A percentile compares a stretch with the other conserved stretches of the same genome.
Evolutionary conservation across 2,888 invertebrate genomes (phyloP).

Genomic region (Parnassius glacialis): DNA sequence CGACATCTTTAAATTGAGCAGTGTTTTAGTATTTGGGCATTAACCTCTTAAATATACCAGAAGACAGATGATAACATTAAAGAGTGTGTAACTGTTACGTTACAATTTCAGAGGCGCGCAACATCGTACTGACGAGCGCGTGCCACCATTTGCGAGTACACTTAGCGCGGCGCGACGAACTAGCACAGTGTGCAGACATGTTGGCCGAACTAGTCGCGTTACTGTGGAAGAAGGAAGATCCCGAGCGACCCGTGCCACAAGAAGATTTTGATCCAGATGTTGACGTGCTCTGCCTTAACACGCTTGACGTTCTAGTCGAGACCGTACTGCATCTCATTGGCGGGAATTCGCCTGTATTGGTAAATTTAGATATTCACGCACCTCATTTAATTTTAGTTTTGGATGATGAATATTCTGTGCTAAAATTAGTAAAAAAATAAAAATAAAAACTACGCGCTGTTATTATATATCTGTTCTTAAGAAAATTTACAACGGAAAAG

Average conservation of each 20-base stretch:
- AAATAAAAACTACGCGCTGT: no score
- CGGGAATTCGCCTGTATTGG: conserved; percentile 85
- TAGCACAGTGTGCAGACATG: conserved; percentile 92
- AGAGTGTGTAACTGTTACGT: background rate
- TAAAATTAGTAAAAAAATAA: background rate
- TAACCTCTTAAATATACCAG: no score
- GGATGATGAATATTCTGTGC: no score
- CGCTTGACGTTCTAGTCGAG: conserved; percentile 91
- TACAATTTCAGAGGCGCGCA: conserved; percentile 86
- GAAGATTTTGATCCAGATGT: conserved; percentile 84
- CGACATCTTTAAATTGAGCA: no score
- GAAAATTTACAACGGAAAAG: no score
- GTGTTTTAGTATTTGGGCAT: no score
- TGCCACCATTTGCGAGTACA: conserved; percentile 93
- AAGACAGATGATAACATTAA: background rate
- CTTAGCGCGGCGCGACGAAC: conserved; percentile 89
- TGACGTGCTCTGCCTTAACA: conserved; percentile 89
- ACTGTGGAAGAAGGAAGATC: conserved; percentile 75
- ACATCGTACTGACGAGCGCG: conserved; percentile 89
- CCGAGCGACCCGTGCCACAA: conserved; percentile 59
- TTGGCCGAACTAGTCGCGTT: conserved; percentile 89
- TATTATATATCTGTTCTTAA: no score
- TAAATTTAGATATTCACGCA: conserved; percentile 42
- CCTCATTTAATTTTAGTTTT: no score
- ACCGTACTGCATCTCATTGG: conserved; percentile 91